phyloP scores from a whole-genome alignment of 2,797 vertebrate genomes.

The Saxicola maurus region DNA sequence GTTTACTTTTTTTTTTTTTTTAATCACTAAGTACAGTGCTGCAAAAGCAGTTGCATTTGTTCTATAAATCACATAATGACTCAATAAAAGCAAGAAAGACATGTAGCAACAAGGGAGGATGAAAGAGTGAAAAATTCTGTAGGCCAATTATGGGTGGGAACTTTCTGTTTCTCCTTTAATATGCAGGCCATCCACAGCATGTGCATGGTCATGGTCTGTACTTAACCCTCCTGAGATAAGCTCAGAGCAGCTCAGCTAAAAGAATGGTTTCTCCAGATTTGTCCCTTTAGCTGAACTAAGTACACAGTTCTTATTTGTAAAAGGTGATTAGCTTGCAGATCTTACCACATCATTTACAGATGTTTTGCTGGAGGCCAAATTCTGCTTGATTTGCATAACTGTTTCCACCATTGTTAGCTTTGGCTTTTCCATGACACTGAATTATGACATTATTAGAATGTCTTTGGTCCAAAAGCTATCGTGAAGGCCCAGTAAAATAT shows the following conservation, averaged over 20 bases:
- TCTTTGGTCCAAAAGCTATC: neutral
- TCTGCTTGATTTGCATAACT: neutral
- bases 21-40: neutral
- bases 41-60: neutral
- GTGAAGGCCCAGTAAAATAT: slow-evolving; percentile 13
- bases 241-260: neutral
- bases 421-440: neutral
- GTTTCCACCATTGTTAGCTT: neutral
- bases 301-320: neutral
- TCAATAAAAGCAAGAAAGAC: slow-evolving; percentile 1
- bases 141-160: neutral
- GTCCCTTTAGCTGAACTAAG: neutral
- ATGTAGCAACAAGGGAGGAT: neutral
- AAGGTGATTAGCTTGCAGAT: neutral
- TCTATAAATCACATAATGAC: slow-evolving; percentile 33
- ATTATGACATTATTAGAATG: neutral
- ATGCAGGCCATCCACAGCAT: neutral
- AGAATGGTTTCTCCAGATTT: neutral
- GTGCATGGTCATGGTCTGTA: neutral
- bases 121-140: neutral
- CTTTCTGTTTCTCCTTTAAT: neutral
- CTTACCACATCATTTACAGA: neutral
- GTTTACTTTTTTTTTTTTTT: neutral
- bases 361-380: slow-evolving; percentile 9
- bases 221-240: neutral